Base-by-base conservation (phyloP, 92 coral and sea anemone genomes). In the Palythoa caribaeorum region DNA sequence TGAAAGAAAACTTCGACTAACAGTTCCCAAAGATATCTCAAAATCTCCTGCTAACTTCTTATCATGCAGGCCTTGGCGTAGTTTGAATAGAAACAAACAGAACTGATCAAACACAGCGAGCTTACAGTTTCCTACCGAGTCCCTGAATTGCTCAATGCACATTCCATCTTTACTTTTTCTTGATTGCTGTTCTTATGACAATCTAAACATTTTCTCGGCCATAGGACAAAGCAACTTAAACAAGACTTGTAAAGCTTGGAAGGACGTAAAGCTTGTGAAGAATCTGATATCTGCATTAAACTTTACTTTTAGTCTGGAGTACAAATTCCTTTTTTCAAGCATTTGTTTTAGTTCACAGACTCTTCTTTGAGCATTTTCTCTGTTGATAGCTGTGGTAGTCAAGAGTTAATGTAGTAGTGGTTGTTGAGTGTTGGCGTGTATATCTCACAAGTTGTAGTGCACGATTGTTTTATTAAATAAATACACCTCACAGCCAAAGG, bases 41-140 rank as follows among this genome's bases (percentile, higher is more conserved):
- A 68, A 68, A 68, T 68, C 73, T 68, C n/a, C 73, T 68, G 73
- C 73, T 68, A 68, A 68, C 39, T 68, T 5, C 73, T 68, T 19
- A 68, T 68, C n/a, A 37, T 19, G 14, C 36, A 36, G 0, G 11
- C 73, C 2, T 68, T 68, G 28, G 73, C 37, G 73, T 3, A 68
- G 39, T 36, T 68, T 68, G 39, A 68, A 68, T 68, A 68, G 9
- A 35, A 68, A 68, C 73, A 68, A 68, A 68, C 73, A 68, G 16
- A 68, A 68, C 73, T 68, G 73, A 68, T 68, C 73, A 68, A 68
- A 68, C 11, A 68, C 12, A 36, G 37, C n/a, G 9, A 68, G 73
- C 39, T 68, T 19, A 13, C 37, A 68, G 3, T 62, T 62, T 15
- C 69, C n/a, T 19, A 62, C 17, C 3, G 69, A 62, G 21, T 68